Evolutionary conservation across 2,888 invertebrate genomes (phyloP).

Genomic region (Ariolimax columbianus): DNA sequence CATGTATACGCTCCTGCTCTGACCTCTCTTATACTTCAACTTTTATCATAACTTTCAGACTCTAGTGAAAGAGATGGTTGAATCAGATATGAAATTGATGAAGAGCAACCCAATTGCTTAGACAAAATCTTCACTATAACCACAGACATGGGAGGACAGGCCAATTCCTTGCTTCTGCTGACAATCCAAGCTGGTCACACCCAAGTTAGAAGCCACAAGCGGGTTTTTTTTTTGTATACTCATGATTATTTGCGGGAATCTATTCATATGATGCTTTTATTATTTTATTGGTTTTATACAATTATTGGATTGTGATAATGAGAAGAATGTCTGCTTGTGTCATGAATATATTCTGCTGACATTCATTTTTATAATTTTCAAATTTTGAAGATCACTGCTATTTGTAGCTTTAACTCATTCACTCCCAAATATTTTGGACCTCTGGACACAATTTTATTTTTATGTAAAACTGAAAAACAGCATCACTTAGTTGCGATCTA

Average conservation of each 20-base stretch:
- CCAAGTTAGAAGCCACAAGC: not conserved
- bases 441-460: too few relatives aligned
- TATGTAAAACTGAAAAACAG: too few relatives aligned
- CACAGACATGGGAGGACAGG: not conserved
- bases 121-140: not conserved
- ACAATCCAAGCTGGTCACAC: not conserved
- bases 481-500: too few relatives aligned
- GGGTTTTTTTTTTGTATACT: not conserved
- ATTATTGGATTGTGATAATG: too few relatives aligned
- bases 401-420: too few relatives aligned
- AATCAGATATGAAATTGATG: slow-evolving; percentile 93
- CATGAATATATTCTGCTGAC: too few relatives aligned
- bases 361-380: too few relatives aligned
- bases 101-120: slow-evolving; percentile 91
- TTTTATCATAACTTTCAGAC: slow-evolving; percentile 49
- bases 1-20: not conserved
- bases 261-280: not conserved
- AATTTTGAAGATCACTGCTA: too few relatives aligned
- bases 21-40: not conserved
- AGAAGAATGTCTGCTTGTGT: too few relatives aligned
- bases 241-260: not conserved
- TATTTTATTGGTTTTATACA: not conserved
- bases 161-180: not conserved
- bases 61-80: slow-evolving; percentile 88
- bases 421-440: too few relatives aligned